phyloP scores from a whole-genome alignment of 2,888 invertebrate genomes.

The Atethmia centrago region DNA sequence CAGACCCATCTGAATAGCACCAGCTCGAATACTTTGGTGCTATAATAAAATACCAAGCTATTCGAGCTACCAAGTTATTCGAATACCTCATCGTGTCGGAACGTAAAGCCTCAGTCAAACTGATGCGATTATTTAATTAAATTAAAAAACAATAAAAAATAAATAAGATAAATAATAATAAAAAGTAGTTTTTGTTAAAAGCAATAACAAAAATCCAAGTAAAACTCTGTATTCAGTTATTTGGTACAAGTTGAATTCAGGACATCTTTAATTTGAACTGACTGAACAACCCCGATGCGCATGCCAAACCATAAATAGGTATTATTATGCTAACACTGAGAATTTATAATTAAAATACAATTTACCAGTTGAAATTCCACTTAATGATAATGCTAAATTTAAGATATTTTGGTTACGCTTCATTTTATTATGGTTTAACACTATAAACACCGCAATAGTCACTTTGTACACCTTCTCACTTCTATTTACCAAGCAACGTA shows the following conservation, averaged over 20 bases:
- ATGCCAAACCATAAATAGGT: too few species aligned
- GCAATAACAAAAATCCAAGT: slow-evolving; percentile 1
- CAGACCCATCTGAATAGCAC: slow-evolving; percentile 2
- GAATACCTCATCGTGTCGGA: too few species aligned
- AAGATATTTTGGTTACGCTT: background rate
- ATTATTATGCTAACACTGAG: too few species aligned
- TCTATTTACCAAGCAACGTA: slow-evolving; percentile 9
- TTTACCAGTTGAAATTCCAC: too few species aligned
- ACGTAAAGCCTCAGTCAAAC: slow-evolving; percentile 1
- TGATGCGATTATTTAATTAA: too few species aligned
- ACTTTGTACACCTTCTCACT: slow-evolving; percentile 4
- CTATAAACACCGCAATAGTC: background rate
- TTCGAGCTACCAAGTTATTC: slow-evolving; percentile 1
- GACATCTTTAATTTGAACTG: slow-evolving; percentile 2
- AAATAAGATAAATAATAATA: too few species aligned
- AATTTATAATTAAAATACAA: too few species aligned
- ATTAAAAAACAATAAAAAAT: too few species aligned
- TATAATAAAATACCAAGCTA: slow-evolving; percentile 10
- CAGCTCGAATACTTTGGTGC: slow-evolving; percentile 8
- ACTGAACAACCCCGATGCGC: background rate
- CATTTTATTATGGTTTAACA: too few species aligned
- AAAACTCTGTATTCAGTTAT: slow-evolving; percentile 4
- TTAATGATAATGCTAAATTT: background rate
- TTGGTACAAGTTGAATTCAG: background rate
- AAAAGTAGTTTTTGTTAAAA: background rate